These are phyloP conservation scores for Phrixothrix hirtus DNA, from an alignment of 2,888 invertebrate genomes.

Conservation along the genomic window DNA sequence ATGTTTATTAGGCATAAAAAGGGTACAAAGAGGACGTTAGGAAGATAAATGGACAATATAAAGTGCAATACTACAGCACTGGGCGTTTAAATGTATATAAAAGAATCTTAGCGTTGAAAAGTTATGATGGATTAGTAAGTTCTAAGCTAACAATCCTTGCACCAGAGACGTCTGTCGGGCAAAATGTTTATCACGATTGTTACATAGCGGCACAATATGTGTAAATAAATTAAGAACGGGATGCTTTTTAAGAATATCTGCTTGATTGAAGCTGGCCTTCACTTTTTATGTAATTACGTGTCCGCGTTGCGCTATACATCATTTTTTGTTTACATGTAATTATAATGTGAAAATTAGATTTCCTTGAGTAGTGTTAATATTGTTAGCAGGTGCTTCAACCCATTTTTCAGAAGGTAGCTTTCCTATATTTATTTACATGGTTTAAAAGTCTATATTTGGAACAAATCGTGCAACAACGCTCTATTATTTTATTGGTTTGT, in stretches of 20 bases:
- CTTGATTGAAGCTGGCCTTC: too few species aligned
- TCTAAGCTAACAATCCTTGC: conserved; percentile 45
- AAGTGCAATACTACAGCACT: conserved; percentile 42
- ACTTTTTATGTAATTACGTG: too few species aligned
- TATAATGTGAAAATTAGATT: background rate
- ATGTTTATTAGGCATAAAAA: conserved; percentile 52
- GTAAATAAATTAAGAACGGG: too few species aligned
- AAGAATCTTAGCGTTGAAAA: conserved; percentile 45
- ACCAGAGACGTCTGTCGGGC: conserved; percentile 42
- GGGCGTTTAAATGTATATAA: conserved; percentile 42
- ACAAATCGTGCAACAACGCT: too few species aligned
- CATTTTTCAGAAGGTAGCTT: too few species aligned
- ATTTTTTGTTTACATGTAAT: background rate
- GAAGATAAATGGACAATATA: conserved; percentile 51
- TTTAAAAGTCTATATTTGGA: too few species aligned
- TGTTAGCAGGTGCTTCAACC: too few species aligned
- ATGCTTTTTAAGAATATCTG: too few species aligned
- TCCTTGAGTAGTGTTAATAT: too few species aligned
- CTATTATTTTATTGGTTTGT: too few species aligned
- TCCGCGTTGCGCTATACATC: background rate
- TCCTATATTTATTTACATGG: too few species aligned
- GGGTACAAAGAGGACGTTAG: conserved; percentile 44
- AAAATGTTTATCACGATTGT: conserved; percentile 11
- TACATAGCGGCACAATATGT: conserved; percentile 12
- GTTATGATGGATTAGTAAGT: conserved; percentile 53